Evolutionary conservation across 1,140 invertebrate genomes (phyloP).

Genomic region (Drosophila arizonae): DNA sequence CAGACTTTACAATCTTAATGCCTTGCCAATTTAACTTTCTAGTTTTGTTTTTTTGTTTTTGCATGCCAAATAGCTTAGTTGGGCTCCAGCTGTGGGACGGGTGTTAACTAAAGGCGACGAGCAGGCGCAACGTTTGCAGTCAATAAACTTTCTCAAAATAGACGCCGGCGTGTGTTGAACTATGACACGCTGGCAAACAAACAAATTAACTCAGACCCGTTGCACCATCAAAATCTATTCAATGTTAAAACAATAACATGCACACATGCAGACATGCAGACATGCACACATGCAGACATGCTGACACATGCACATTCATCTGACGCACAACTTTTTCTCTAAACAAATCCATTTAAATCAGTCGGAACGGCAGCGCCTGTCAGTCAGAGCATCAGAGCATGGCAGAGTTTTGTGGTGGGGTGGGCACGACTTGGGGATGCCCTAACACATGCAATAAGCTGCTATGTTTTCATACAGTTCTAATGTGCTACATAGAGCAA

Average conservation of each 20-base stretch:
- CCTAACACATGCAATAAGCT: too few species aligned
- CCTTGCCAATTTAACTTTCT: neutral
- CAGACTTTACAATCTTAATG: neutral
- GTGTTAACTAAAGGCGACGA: constrained; percentile 10
- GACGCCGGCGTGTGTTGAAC: constrained; percentile 59
- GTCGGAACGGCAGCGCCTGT: constrained; percentile 14
- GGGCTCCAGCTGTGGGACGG: constrained; percentile 50
- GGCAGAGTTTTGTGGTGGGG: neutral
- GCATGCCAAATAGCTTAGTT: constrained; percentile 5
- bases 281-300: neutral
- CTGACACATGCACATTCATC: constrained; percentile 3
- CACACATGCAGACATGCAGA: constrained; percentile 10
- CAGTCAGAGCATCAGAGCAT: constrained; percentile 29
- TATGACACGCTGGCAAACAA: constrained; percentile 72
- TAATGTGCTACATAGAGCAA: too few species aligned
- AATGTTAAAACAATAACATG: constrained; percentile 29
- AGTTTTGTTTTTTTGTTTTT: neutral
- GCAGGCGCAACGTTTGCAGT: constrained; percentile 53
- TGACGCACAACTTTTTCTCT: constrained; percentile 39
- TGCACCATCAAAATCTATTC: constrained; percentile 36
- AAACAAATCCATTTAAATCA: constrained; percentile 64
- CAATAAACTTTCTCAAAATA: constrained; percentile 68
- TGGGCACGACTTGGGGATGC: constrained; percentile 3
- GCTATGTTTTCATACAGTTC: too few species aligned
- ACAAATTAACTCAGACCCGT: constrained; percentile 59